Evolutionary conservation across 2,113 vertebrate species (phyloP).

Genomic region (Anser cygnoides): DNA sequence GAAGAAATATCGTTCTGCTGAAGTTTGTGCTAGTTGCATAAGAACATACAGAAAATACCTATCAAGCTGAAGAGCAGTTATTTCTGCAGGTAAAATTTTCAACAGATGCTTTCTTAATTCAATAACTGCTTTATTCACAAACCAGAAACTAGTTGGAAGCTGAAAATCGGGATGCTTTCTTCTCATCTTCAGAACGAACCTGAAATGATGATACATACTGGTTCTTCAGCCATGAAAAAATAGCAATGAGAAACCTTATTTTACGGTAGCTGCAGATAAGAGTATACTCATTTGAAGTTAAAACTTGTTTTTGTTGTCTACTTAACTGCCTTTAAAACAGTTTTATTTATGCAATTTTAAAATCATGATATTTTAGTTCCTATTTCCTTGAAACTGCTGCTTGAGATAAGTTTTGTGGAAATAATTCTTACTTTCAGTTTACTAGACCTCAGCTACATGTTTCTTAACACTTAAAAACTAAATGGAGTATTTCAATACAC

Average conservation of each 20-base stretch:
- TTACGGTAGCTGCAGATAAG: neutral
- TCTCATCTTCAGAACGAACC: neutral
- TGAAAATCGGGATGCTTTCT: neutral
- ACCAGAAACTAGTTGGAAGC: neutral
- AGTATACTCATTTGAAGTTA: neutral
- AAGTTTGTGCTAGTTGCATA: neutral
- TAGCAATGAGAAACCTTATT: neutral
- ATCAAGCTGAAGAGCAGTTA: neutral
- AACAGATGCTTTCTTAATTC: neutral
- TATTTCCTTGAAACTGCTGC: neutral
- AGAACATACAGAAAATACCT: too few relatives aligned
- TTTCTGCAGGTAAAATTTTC: neutral
- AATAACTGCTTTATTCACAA: neutral
- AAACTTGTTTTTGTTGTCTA: neutral
- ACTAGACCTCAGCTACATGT: neutral
- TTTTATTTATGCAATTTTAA: neutral
- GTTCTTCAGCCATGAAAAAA: neutral
- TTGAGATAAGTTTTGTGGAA: neutral
- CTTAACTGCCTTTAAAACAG: neutral
- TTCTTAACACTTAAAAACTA: neutral
- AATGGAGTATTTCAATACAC: neutral
- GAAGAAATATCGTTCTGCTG: neutral
- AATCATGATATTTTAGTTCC: neutral
- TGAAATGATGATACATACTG: rapidly evolving
- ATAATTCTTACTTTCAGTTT: neutral